Percentiles rank a stretch among this genome's conserved stretches.
phyloP scores from a whole-genome alignment of 2,113 vertebrate species.

The Myxocyprinus asiaticus region DNA sequence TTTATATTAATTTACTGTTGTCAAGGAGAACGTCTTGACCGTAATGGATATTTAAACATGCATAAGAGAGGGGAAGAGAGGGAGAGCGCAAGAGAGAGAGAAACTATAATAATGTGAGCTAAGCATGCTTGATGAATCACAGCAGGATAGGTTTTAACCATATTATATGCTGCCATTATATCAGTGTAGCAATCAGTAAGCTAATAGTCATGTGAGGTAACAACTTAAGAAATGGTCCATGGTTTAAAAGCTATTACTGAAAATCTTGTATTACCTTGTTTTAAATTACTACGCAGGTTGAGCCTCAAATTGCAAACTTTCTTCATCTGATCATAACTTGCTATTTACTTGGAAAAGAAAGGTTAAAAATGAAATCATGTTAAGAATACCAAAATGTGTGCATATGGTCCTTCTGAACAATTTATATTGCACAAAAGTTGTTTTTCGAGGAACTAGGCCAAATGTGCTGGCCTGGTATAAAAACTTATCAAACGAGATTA shows the following conservation, averaged over 20 bases:
- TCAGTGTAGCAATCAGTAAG: too few relatives aligned
- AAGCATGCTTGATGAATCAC: constrained; percentile 34
- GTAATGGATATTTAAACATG: neutral
- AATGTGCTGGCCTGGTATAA: neutral
- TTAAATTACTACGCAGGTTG: too few relatives aligned
- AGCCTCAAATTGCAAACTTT: too few relatives aligned
- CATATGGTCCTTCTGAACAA: neutral
- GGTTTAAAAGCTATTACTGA: too few relatives aligned
- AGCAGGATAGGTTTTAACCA: constrained; percentile 39
- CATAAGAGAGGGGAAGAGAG: neutral
- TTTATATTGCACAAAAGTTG: neutral
- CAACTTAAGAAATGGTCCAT: too few relatives aligned
- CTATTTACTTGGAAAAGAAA: too few relatives aligned
- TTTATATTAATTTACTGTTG: neutral
- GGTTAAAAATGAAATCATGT: too few relatives aligned
- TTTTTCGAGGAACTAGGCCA: neutral
- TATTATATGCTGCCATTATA: constrained; percentile 11
- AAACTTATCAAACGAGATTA: neutral
- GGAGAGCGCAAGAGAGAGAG: neutral
- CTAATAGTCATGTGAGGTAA: too few relatives aligned
- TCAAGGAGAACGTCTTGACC: constrained; percentile 1
- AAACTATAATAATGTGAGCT: constrained; percentile 9
- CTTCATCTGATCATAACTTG: too few relatives aligned
- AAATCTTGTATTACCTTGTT: too few relatives aligned
- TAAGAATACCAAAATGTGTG: too few relatives aligned